phyloP scores from a whole-genome alignment of 2,113 vertebrate genomes.

The Syngnathus scovelli region DNA sequence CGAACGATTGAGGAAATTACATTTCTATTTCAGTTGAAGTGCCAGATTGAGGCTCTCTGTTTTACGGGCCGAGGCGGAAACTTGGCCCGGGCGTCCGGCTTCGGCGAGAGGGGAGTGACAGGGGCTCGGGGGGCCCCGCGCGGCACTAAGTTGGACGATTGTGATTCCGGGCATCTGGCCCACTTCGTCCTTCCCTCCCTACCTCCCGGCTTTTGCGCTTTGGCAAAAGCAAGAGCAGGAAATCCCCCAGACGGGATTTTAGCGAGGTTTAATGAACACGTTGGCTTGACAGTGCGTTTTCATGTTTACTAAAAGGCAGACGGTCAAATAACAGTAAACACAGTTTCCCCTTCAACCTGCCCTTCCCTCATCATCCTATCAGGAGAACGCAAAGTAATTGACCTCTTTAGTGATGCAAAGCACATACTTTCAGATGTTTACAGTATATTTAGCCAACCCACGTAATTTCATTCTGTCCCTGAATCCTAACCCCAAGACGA shows the following conservation, averaged over 20 bases:
- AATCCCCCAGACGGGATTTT: slow-evolving; percentile 45
- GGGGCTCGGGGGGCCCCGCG: slow-evolving; percentile 22
- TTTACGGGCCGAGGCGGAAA: slow-evolving; percentile 27
- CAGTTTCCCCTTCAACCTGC: slow-evolving; percentile 26
- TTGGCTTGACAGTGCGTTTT: slow-evolving; percentile 39
- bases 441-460: slow-evolving; percentile 38
- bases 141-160: slow-evolving; percentile 21
- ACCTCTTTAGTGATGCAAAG: slow-evolving; percentile 19
- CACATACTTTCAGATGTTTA: slow-evolving; percentile 43
- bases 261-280: slow-evolving; percentile 32
- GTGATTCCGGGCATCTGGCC: slow-evolving; percentile 27
- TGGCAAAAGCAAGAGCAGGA: slow-evolving; percentile 38
- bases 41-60: slow-evolving; percentile 18
- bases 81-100: slow-evolving; percentile 31
- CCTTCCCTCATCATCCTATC: neutral
- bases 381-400: slow-evolving; percentile 5
- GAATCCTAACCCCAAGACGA: slow-evolving; percentile 44
- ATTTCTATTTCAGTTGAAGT: slow-evolving; percentile 27
- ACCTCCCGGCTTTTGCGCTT: slow-evolving; percentile 14
- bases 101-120: slow-evolving; percentile 24
- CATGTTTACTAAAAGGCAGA: slow-evolving; percentile 49
- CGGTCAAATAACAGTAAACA: slow-evolving; percentile 41
- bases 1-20: slow-evolving; percentile 17
- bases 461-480: slow-evolving; percentile 37
- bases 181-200: slow-evolving; percentile 30